Evolutionary conservation across 1,140 invertebrate species (phyloP).

Genomic region (Acromyrmex charruanus): DNA sequence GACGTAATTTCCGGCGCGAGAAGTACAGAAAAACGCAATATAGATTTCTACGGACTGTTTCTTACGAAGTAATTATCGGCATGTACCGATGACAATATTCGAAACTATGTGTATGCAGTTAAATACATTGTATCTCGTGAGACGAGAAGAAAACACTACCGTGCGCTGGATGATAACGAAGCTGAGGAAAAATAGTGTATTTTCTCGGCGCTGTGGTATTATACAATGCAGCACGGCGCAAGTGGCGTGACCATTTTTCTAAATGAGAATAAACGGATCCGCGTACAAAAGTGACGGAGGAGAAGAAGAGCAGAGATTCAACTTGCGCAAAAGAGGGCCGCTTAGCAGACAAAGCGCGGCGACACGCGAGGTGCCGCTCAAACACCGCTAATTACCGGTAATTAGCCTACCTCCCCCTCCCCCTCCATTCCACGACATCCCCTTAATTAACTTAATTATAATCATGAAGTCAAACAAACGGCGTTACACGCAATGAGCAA

Average conservation of each 20-base stretch:
- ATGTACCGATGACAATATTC: not conserved
- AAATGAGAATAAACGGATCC: conserved; percentile 22
- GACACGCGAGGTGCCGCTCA: conserved; percentile 76
- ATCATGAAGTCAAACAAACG: conserved; percentile 80
- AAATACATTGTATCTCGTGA: not conserved
- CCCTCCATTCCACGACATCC: conserved; percentile 1
- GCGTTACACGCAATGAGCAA: conserved; percentile 53
- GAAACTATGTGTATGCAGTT: not conserved
- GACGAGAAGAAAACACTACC: conserved; percentile 39
- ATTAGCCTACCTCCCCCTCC: conserved; percentile 68
- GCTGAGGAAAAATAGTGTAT: conserved; percentile 33
- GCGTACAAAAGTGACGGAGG: conserved; percentile 14
- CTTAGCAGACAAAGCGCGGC: conserved; percentile 46
- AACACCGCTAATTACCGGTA: conserved; percentile 77
- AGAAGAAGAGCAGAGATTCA: conserved; percentile 21
- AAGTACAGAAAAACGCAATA: not conserved
- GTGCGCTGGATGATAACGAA: conserved; percentile 24
- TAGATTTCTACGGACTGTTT: not conserved
- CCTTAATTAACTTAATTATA: conserved; percentile 82
- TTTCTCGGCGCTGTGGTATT: conserved; percentile 20
- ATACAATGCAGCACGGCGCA: not conserved
- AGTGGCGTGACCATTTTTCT: conserved; percentile 18
- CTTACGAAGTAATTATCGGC: not conserved
- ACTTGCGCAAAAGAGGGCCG: conserved; percentile 26
- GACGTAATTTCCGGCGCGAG: conserved; percentile 20